A percentile compares a stretch with the other conserved stretches of the same genome.
Conservation (phyloP, 2,113 vertebrate species). For the Corydoras maculifer region DNA sequence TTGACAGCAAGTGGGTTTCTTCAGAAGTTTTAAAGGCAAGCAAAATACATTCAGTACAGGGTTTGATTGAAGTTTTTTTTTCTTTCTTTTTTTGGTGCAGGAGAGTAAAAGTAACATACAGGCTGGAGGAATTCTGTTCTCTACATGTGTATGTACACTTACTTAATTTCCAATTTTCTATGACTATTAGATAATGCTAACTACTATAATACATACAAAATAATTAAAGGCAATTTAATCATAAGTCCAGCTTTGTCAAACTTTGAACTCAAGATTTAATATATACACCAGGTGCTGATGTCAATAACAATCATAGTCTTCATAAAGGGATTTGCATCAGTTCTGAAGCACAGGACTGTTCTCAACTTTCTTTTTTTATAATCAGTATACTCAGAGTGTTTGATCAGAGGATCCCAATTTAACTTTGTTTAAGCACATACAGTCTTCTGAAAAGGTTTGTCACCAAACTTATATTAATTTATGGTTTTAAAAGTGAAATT, state of each 20-base stretch:
- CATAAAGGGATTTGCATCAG: slow-evolving; percentile 29
- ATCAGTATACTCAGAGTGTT: background rate
- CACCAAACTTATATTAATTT: too few relatives aligned
- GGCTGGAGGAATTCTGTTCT: slow-evolving; percentile 61
- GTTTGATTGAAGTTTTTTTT: slow-evolving; percentile 49
- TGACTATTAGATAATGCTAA: slow-evolving; percentile 41
- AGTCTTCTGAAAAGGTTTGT: too few relatives aligned
- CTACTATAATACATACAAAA: slow-evolving; percentile 45
- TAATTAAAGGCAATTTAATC: slow-evolving; percentile 8
- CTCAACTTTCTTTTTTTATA: slow-evolving; percentile 14
- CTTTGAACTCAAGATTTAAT: slow-evolving; percentile 33
- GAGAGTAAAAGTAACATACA: slow-evolving; percentile 66
- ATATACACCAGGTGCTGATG: slow-evolving; percentile 47
- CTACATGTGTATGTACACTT: slow-evolving; percentile 55
- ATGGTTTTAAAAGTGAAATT: too few relatives aligned
- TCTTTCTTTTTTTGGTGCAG: slow-evolving; percentile 59
- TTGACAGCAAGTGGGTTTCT: slow-evolving; percentile 33
- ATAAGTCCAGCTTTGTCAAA: slow-evolving; percentile 23
- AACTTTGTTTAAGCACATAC: background rate
- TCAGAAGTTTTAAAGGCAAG: slow-evolving; percentile 55
- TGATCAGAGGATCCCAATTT: background rate
- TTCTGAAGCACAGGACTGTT: slow-evolving; percentile 8
- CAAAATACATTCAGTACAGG: slow-evolving; percentile 61
- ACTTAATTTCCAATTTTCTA: slow-evolving; percentile 41
- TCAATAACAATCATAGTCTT: slow-evolving; percentile 21